Evolutionary conservation across 2,113 vertebrate species (phyloP), one percentile per base, ranked within the genome.

Genomic region (Apeltes quadracus): DNA sequence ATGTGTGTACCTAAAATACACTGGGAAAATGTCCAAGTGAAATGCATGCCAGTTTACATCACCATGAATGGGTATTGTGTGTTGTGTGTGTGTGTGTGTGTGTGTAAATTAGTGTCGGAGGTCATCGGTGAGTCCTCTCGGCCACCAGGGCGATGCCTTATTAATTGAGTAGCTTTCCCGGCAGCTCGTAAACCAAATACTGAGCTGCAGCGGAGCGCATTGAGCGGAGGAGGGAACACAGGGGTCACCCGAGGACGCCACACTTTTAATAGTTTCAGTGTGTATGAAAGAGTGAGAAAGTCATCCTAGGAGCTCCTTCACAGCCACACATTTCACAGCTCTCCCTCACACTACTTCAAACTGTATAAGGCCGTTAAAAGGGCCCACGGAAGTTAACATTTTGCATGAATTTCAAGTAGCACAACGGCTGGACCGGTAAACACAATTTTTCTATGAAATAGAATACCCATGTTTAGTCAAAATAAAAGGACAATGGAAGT

Each of bases 131-230:
- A 91, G 84, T 88, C 87, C 75, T 84, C 74, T 81, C 71, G 61
- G 72, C 87, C 89, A 91, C 87, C 78, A 82, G 90, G 78, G 87
- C 82, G 84, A 89, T 78, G 74, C 73, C 87, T 82, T 91, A 93
- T 90, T 88, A 83, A 85, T 87, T 78, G 83, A 87, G 78, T 66
- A 66, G 63, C 76, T 66, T 78, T 75, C 44, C 59, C 15, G 51
- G 56, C 76, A 64, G 74, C 77, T 84, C 32, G 18, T 82, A 85
- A 89, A 86, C 78, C 82, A 51, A 76, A 69, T 34, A 36, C 67
- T 20, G 74, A 79, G 65, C 79, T 84, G 82, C 64, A 73, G 63
- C 51, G 34, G 7, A 53, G 43, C 76, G 41, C 63, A 67, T 10
- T 3, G 2, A 59, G 72, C 43, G 71, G 61, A 73, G 71, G 61